Evolutionary conservation across 2,888 invertebrate species (phyloP), one percentile per base, ranked within the genome.

Genomic region (Tachina lurida): DNA sequence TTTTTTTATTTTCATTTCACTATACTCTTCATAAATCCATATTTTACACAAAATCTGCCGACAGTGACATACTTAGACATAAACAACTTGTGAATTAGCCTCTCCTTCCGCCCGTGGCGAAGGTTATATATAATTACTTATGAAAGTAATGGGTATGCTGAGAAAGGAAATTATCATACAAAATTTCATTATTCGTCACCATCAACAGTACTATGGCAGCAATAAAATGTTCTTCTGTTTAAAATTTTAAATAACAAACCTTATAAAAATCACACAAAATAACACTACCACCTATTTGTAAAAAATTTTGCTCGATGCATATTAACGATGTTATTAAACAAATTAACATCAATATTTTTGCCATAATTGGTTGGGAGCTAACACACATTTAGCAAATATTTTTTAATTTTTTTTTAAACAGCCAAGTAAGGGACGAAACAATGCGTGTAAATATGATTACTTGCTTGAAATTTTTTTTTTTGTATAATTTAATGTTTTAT

Each of bases 311-410:
- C 31, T 10, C 22, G n/a, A 31, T 65, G 76, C 63, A 76, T 71
- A 77, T 65, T 10, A 77, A 77, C 19, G 60, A 77, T 22, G 10
- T 67, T 39, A 77, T 77, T 83, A 83, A 77, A 49, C 8, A 63
- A 65, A 83, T 71, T 68, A 68, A 43, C 67, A 81, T 15, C 74
- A 74, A 74, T 45, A 43, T 39, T 74, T 49, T 67, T 49, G 49
- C 74, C 60, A 80, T 74, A 60, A 22, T 15, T 67, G 15, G 15
- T 3, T 39, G 52, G 12, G 1, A 52, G 17, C 56, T 67, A 10
- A 19, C 5, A 62, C 43, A 52, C 52, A 52, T 41, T 77, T 74
- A 41, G 52, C n/a, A 31, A 52, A 41, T 17, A 39, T 19, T 15
- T 39, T 60, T n/a, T 3, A n/a, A n/a, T 45, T 15, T 13, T 43